These are phyloP conservation scores for Neotoxoptera formosana DNA, from an alignment of 1,140 invertebrate genomes.

Conservation along the genomic window DNA sequence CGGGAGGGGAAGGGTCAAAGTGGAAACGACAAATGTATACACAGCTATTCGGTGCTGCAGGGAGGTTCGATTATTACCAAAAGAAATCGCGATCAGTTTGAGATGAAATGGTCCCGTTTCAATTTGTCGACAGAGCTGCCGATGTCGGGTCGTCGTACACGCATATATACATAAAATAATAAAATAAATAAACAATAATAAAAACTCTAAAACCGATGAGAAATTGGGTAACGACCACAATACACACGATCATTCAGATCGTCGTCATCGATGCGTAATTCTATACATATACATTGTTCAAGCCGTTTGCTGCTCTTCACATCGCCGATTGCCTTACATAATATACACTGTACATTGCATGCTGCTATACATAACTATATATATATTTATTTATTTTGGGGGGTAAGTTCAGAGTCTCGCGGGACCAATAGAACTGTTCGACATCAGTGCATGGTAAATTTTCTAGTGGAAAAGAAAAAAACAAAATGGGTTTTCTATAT, in stretches of 20 bases:
- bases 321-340: neutral
- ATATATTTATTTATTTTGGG: too few species aligned
- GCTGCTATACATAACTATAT: neutral
- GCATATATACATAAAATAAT: conserved; percentile 16
- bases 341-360: neutral
- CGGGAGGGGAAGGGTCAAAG: neutral
- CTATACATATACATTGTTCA: neutral
- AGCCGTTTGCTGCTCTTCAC: neutral
- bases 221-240: conserved; percentile 42
- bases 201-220: neutral
- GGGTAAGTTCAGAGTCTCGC: neutral
- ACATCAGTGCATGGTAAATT: conserved; percentile 16
- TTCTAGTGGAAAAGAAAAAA: neutral
- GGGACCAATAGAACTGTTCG: neutral
- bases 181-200: neutral
- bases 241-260: neutral
- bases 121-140: neutral
- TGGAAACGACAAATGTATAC: neutral
- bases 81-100: conserved; percentile 16
- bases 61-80: neutral
- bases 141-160: neutral
- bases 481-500: conserved; percentile 45
- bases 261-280: neutral
- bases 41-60: neutral
- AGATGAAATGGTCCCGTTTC: conserved; percentile 18